phyloP scores from a whole-genome alignment of 2,113 vertebrate species.

The Passer montanus region DNA sequence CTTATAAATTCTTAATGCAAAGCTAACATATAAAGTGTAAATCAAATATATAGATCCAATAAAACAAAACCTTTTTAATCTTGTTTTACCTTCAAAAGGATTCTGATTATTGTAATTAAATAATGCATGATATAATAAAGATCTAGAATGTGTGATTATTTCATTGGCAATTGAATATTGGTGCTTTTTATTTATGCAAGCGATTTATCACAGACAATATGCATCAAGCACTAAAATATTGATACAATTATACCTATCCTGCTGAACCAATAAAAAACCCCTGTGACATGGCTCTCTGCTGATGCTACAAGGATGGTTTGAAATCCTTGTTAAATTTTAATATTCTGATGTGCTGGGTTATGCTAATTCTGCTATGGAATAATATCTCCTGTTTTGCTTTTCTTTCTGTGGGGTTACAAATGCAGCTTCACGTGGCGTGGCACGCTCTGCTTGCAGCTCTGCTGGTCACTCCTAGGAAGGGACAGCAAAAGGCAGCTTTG shows the following conservation, averaged over 20 bases:
- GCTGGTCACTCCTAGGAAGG: not conserved
- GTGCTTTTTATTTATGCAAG: constrained; percentile 83
- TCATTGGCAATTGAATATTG: constrained; percentile 82
- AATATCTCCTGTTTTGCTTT: constrained; percentile 66
- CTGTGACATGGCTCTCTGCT: constrained; percentile 70
- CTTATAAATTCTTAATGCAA: constrained; percentile 91
- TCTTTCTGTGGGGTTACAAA: constrained; percentile 52
- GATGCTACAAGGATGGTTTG: constrained; percentile 69
- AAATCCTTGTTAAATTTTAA: constrained; percentile 84
- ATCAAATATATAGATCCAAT: constrained; percentile 89
- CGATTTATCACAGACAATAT: constrained; percentile 79
- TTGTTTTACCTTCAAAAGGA: constrained; percentile 81
- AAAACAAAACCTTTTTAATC: constrained; percentile 87
- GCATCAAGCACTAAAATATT: constrained; percentile 84
- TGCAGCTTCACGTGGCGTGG: constrained; percentile 30
- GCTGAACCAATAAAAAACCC: constrained; percentile 76
- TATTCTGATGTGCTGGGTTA: constrained; percentile 76
- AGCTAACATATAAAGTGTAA: constrained; percentile 86
- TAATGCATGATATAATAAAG: constrained; percentile 87
- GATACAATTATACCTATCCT: constrained; percentile 84
- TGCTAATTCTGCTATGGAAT: constrained; percentile 77
- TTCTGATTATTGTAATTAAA: constrained; percentile 88
- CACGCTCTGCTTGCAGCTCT: constrained; percentile 1
- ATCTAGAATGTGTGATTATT: constrained; percentile 79
- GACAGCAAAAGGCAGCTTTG: not conserved